Conservation (phyloP, 1,140 invertebrate species). For the Drosophila nigrodunni region DNA sequence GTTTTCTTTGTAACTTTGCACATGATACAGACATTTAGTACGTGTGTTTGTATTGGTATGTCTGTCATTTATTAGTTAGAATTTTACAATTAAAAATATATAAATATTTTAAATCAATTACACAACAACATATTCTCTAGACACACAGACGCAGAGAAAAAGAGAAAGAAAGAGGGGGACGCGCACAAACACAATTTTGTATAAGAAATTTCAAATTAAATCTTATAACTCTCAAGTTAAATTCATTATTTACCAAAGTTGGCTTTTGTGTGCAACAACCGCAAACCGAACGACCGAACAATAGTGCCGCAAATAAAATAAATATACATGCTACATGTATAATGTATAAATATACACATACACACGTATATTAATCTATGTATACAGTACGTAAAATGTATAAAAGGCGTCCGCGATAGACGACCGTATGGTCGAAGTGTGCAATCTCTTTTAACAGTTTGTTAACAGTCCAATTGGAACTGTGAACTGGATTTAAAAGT, state of each 20-base stretch:
- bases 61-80: not conserved
- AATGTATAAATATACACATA: conserved; percentile 45
- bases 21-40: not conserved
- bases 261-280: conserved; percentile 40
- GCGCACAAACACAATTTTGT: conserved; percentile 22
- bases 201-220: conserved; percentile 32
- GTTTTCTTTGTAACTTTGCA: not conserved
- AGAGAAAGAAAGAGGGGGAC: not conserved
- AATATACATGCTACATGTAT: conserved; percentile 36
- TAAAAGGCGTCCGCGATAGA: conserved; percentile 21
- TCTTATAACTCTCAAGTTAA: conserved; percentile 35
- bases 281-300: conserved; percentile 38
- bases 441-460: conserved; percentile 41
- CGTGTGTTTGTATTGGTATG: not conserved
- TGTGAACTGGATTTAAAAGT: conserved; percentile 1
- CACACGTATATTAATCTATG: conserved; percentile 9
- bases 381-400: conserved; percentile 20
- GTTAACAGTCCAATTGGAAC: conserved; percentile 27
- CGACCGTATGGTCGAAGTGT: conserved; percentile 29
- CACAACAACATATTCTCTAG: conserved; percentile 39
- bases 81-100: conserved; percentile 6
- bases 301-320: conserved; percentile 54
- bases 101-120: conserved; percentile 30
- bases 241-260: conserved; percentile 53
- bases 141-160: conserved; percentile 5